Percentiles rank a stretch among this genome's conserved stretches.
These are phyloP conservation scores for Gallirallus australis DNA, from an alignment of 2,797 vertebrate genomes.

Conservation along the genomic window DNA sequence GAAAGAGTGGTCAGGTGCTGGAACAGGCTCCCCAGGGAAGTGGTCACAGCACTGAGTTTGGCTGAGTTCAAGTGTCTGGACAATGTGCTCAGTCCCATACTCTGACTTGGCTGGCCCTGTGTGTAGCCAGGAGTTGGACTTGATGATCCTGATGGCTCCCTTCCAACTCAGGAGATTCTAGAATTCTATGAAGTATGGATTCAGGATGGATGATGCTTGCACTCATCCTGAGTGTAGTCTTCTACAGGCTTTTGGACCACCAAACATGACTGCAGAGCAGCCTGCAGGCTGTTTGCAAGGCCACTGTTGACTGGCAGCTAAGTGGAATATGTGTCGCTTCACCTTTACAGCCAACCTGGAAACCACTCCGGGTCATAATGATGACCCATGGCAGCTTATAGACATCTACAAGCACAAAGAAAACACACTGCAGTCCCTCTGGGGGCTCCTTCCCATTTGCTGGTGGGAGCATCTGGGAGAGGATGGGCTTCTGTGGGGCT, in stretches of 20 bases:
- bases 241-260: background rate
- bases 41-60: too few species aligned
- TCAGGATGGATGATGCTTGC: background rate
- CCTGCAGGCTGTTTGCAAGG: background rate
- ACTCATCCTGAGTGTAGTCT: background rate
- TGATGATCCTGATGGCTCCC: too few species aligned
- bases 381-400: background rate
- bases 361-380: background rate
- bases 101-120: too few species aligned
- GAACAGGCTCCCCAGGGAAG: too few species aligned
- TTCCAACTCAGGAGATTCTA: too few species aligned
- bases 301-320: background rate
- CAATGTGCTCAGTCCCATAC: too few species aligned
- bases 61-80: too few species aligned
- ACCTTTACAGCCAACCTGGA: background rate
- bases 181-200: background rate
- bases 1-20: too few species aligned
- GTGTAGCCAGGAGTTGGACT: too few species aligned
- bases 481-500: background rate
- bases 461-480: background rate
- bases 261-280: background rate
- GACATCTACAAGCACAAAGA: background rate
- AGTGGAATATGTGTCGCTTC: background rate
- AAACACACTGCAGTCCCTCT: background rate
- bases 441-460: background rate